Conservation (phyloP, 2,888 invertebrate genomes). For the Polietes domitor region DNA sequence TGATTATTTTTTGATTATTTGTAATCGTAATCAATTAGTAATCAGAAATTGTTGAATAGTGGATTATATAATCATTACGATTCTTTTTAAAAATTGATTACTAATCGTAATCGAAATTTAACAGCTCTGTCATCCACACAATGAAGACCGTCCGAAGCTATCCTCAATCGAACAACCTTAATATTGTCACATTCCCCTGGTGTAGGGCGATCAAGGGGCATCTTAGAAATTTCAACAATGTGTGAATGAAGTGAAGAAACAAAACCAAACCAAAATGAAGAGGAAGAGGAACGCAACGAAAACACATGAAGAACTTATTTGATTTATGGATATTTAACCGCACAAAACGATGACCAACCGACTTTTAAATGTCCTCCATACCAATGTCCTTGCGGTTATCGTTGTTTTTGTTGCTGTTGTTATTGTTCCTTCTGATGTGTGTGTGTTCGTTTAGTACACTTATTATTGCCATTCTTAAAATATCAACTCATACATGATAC, state of each 20-base stretch:
- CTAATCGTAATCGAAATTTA: too few species aligned
- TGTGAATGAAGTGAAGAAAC: constrained; percentile 57
- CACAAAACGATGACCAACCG: constrained; percentile 70
- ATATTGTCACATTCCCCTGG: too few species aligned
- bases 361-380: constrained; percentile 54
- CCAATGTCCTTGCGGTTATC: constrained; percentile 26
- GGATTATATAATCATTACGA: too few species aligned
- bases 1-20: too few species aligned
- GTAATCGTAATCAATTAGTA: too few species aligned
- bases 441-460: constrained; percentile 58
- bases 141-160: too few species aligned
- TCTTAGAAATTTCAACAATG: constrained; percentile 73
- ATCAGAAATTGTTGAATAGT: too few species aligned
- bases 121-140: too few species aligned
- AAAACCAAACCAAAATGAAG: constrained; percentile 3
- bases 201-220: constrained; percentile 66
- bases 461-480: constrained; percentile 63
- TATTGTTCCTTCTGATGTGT: too few species aligned
- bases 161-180: too few species aligned
- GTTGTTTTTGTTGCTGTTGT: constrained; percentile 32
- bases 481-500: constrained; percentile 49
- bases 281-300: constrained; percentile 13
- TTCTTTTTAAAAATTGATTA: too few species aligned
- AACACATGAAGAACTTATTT: constrained; percentile 70
- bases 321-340: constrained; percentile 81